Evolutionary conservation across 2,113 vertebrate genomes (phyloP).

Genomic region (Cinclus mexicanus): DNA sequence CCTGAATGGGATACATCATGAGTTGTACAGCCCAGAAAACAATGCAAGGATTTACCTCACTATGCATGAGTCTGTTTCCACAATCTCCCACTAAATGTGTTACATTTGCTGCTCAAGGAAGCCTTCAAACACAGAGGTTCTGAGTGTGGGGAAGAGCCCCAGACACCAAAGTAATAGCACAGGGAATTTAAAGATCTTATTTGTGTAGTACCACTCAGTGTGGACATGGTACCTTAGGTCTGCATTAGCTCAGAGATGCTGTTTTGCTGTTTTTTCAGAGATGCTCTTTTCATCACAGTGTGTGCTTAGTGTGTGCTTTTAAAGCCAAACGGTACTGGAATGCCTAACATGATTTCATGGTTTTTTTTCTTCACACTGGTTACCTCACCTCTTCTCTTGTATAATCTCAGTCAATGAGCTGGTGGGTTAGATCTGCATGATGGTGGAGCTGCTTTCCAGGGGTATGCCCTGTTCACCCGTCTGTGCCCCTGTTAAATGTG

Average conservation of each 20-base stretch:
- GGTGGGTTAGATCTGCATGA: not conserved
- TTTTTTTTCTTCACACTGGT: not conserved
- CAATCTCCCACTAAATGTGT: not conserved
- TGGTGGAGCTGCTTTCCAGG: not conserved
- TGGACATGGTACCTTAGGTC: not conserved
- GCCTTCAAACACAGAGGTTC: not conserved
- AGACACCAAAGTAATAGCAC: accelerated
- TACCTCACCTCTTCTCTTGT: not conserved
- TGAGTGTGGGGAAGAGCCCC: not conserved
- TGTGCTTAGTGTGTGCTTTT: not conserved
- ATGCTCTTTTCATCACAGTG: not conserved
- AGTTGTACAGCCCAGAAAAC: not conserved
- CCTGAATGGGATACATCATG: not conserved
- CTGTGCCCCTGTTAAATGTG: not conserved
- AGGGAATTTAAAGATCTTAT: not conserved
- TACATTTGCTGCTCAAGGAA: not conserved
- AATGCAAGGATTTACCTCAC: not conserved
- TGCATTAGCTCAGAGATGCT: not conserved
- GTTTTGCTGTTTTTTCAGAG: not conserved
- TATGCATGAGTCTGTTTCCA: not conserved
- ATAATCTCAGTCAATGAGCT: not conserved
- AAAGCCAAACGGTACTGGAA: not conserved
- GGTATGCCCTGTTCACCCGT: not conserved
- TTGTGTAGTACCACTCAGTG: not conserved
- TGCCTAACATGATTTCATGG: not conserved